Conservation (phyloP, 2,113 vertebrate genomes). For the Alligator mississippiensis region DNA sequence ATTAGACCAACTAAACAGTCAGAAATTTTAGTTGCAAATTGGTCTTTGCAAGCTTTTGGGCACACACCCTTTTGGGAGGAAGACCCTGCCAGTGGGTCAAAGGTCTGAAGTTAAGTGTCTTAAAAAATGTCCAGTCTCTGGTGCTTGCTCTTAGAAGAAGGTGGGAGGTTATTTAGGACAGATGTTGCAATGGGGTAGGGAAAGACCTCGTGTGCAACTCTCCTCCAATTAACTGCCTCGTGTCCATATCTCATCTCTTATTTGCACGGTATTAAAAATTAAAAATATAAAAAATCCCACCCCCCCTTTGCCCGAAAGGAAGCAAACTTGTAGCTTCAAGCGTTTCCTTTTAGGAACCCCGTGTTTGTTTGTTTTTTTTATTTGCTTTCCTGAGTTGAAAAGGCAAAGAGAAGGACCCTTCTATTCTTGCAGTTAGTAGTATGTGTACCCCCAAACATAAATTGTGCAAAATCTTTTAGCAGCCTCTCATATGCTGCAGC, state of each 20-base stretch:
- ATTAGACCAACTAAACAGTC: no score
- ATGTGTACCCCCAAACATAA: slow-evolving; percentile 58
- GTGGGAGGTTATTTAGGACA: slow-evolving; percentile 21
- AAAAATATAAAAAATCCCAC: neutral
- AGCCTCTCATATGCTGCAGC: slow-evolving; percentile 49
- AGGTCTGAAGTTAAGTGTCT: slow-evolving; percentile 10
- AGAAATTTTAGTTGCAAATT: no score
- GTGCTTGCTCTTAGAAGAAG: neutral
- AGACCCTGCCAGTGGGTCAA: neutral
- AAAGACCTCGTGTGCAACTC: slow-evolving; percentile 19
- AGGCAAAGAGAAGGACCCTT: slow-evolving; percentile 10
- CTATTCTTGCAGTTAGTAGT: slow-evolving; percentile 55
- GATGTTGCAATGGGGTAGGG: slow-evolving; percentile 31
- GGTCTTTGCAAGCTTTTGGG: no score
- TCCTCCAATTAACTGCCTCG: slow-evolving; percentile 40
- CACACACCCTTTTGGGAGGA: neutral
- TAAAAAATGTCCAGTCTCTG: slow-evolving; percentile 5
- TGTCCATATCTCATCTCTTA: slow-evolving; percentile 12
- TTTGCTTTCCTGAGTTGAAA: slow-evolving; percentile 32
- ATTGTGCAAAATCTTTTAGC: slow-evolving; percentile 61
- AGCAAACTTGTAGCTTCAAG: slow-evolving; percentile 30
- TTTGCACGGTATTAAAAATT: slow-evolving; percentile 8
- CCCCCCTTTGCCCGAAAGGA: slow-evolving; percentile 22
- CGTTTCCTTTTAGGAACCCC: slow-evolving; percentile 38
- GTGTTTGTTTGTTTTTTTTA: slow-evolving; percentile 29